A percentile compares a stretch with the other conserved stretches of the same genome.
phyloP scores from a whole-genome alignment of 2,888 invertebrate species.

The Dicyrtomina minuta region DNA sequence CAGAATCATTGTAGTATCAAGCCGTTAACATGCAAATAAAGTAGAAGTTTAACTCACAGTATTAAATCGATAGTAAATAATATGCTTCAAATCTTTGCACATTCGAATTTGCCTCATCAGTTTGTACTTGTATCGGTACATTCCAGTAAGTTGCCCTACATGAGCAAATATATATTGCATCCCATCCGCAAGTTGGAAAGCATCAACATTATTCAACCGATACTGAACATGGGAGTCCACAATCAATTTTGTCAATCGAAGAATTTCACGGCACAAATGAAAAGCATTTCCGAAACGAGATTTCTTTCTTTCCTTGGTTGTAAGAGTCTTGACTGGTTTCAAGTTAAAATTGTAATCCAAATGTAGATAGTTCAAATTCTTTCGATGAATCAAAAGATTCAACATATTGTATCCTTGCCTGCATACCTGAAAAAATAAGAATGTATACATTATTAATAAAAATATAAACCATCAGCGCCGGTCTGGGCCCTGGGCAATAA shows the following conservation, averaged over 20 bases:
- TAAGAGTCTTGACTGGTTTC: slow-evolving; percentile 98
- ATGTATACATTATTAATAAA: slow-evolving; percentile 1
- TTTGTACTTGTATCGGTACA: slow-evolving; percentile 99
- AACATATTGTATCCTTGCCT: slow-evolving; percentile 99
- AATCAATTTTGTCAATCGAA: slow-evolving; percentile 95
- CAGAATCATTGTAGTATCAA: not conserved
- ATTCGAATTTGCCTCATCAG: slow-evolving; percentile 98
- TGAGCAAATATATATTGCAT: slow-evolving; percentile 99
- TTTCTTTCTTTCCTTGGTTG: slow-evolving; percentile 99
- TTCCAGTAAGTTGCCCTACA: slow-evolving; percentile 98
- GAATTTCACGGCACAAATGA: slow-evolving; percentile 97
- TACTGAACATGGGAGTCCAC: slow-evolving; percentile 99
- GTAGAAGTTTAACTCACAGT: slow-evolving; percentile 67
- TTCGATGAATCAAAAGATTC: slow-evolving; percentile 96
- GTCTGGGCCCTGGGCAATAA: too few species aligned
- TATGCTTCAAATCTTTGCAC: slow-evolving; percentile 99
- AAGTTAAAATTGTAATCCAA: slow-evolving; percentile 99
- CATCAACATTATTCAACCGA: slow-evolving; percentile 97
- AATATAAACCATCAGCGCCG: too few species aligned
- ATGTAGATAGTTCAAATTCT: slow-evolving; percentile 98
- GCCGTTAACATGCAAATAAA: not conserved
- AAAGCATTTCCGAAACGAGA: slow-evolving; percentile 97
- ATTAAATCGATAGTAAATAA: slow-evolving; percentile 98
- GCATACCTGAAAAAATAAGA: slow-evolving; percentile 63
- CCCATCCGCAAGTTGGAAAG: slow-evolving; percentile 97